Evolutionary conservation across 2,888 invertebrate species (phyloP).

Genomic region (Branchipolynoe longqiensis): DNA sequence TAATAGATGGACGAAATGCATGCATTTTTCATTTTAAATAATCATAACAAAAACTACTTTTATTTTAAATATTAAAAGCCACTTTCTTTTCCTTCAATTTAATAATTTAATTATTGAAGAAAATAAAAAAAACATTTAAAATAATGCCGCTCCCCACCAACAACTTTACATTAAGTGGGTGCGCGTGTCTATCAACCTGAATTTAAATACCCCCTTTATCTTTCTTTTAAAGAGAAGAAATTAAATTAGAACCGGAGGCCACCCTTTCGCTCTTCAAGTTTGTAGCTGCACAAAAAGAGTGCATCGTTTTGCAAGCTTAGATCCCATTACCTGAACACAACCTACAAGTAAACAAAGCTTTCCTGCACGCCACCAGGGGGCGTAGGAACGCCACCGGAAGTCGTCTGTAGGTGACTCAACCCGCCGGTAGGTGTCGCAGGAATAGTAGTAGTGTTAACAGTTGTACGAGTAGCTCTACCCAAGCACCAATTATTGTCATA

Average conservation of each 20-base stretch:
- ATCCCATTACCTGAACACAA: constrained; percentile 30
- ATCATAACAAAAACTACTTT: too few relatives aligned
- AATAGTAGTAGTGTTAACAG: background rate
- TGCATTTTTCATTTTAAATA: too few relatives aligned
- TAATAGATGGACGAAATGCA: too few relatives aligned
- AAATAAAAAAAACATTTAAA: background rate
- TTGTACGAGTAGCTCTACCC: background rate
- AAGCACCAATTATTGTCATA: background rate
- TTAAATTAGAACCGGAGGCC: constrained; percentile 16
- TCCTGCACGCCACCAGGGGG: too few relatives aligned
- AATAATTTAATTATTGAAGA: background rate
- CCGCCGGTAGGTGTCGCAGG: too few relatives aligned
- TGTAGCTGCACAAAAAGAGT: constrained; percentile 34
- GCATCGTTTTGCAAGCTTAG: constrained; percentile 35
- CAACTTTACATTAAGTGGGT: too few relatives aligned
- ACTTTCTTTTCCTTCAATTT: too few relatives aligned
- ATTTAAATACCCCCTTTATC: too few relatives aligned
- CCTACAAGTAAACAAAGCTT: constrained; percentile 19
- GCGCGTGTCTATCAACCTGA: constrained; percentile 3
- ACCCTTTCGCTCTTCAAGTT: constrained; percentile 27
- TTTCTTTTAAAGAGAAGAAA: background rate
- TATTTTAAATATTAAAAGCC: too few relatives aligned
- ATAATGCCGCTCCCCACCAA: too few relatives aligned
- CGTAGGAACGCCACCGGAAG: too few relatives aligned
- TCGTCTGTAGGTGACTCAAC: too few relatives aligned